These are phyloP conservation scores for Cyprinodon variegatus DNA, from an alignment of 2,113 vertebrate species.

Conservation along the genomic window DNA sequence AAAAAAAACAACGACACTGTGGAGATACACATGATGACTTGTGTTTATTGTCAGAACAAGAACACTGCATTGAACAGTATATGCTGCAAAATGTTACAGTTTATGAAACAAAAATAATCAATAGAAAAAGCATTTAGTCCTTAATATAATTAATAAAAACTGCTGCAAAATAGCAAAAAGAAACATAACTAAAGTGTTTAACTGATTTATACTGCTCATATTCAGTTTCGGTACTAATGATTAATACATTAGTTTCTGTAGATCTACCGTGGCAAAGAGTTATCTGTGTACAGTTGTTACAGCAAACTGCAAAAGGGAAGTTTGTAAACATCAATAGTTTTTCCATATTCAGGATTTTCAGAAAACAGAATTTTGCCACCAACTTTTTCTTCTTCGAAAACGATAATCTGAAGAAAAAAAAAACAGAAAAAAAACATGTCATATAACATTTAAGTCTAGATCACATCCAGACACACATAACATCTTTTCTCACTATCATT, in stretches of 20 bases:
- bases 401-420: conserved; percentile 79
- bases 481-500: too few relatives aligned
- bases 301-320: conserved; percentile 72
- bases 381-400: conserved; percentile 87
- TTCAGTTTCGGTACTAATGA: background rate
- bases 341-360: conserved; percentile 82
- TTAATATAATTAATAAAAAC: background rate
- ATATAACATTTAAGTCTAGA: background rate
- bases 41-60: background rate
- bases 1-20: background rate
- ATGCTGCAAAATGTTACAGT: background rate
- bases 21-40: background rate
- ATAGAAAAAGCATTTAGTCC: background rate
- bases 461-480: background rate
- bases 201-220: background rate
- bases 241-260: background rate
- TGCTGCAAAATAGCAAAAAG: background rate
- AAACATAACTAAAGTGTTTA: background rate
- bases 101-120: conserved; percentile 1
- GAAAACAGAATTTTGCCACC: conserved; percentile 80
- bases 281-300: conserved; percentile 40
- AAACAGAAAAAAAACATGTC: background rate
- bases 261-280: background rate
- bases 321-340: conserved; percentile 75
- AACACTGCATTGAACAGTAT: background rate